Conservation (phyloP, 2,113 vertebrate species). For the Herpetotheres cachinnans region DNA sequence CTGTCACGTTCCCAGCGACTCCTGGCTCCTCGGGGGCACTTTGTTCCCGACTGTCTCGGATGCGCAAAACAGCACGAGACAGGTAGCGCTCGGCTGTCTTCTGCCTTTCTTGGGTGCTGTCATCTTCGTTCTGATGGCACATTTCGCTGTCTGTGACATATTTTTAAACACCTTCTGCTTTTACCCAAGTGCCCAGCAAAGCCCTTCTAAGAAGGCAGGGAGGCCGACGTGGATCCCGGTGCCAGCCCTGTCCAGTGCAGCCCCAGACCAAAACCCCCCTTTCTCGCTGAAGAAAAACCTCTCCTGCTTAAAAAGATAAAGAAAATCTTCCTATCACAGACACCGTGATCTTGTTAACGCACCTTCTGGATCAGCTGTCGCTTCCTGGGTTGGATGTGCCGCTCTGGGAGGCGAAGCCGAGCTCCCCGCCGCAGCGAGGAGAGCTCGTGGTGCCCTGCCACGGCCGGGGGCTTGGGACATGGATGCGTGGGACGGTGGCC, state of each 20-base stretch:
- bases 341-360: accelerated
- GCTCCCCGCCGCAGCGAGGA: background rate
- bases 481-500: background rate
- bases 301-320: background rate
- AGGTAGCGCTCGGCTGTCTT: background rate
- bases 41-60: background rate
- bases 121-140: background rate
- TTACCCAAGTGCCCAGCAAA: background rate
- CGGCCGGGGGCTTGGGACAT: accelerated
- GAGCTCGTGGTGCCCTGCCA: too few species aligned
- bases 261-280: background rate
- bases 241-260: background rate
- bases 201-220: background rate
- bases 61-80: background rate
- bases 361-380: accelerated
- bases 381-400: background rate
- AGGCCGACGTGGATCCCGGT: accelerated
- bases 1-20: accelerated
- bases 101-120: background rate
- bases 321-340: accelerated
- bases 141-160: accelerated
- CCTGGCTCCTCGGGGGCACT: background rate
- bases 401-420: background rate
- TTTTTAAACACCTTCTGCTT: background rate
- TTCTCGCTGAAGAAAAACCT: accelerated